Conservation (phyloP, 2,888 invertebrate genomes). For the Encarsia formosa region DNA sequence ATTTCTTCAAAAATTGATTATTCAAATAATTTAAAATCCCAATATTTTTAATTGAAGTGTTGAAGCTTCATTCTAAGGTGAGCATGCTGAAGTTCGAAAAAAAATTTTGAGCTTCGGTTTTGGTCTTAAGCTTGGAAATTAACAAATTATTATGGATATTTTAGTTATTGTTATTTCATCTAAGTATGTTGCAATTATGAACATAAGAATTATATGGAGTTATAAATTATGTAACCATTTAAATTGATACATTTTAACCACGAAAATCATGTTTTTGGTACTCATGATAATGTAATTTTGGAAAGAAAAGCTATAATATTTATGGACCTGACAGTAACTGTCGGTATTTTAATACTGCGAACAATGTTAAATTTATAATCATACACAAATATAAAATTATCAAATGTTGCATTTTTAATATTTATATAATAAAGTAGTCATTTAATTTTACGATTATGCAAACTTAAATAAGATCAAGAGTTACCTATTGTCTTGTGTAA, state of each 20-base stretch:
- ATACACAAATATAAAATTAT: constrained; percentile 7
- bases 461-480: too few relatives aligned
- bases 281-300: background rate
- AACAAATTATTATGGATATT: too few relatives aligned
- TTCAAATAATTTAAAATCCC: too few relatives aligned
- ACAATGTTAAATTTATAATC: constrained; percentile 4
- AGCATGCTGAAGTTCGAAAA: too few relatives aligned
- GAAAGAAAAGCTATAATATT: constrained; percentile 6
- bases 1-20: too few relatives aligned
- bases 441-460: constrained; percentile 12
- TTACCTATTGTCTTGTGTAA: constrained; percentile 1
- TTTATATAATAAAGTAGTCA: constrained; percentile 7
- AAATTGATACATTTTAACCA: constrained; percentile 3
- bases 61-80: too few relatives aligned
- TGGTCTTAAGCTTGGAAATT: too few relatives aligned
- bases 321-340: constrained; percentile 3
- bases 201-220: constrained; percentile 1
- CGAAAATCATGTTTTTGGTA: constrained; percentile 7
- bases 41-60: too few relatives aligned
- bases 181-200: too few relatives aligned
- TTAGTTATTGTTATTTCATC: too few relatives aligned
- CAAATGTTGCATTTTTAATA: constrained; percentile 14
- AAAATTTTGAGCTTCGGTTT: too few relatives aligned
- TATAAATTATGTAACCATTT: constrained; percentile 5
- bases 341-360: constrained; percentile 7